These are phyloP conservation scores for Urocitellus parryii DNA, from an alignment of 2,113 vertebrate genomes.

Conservation along the genomic window DNA sequence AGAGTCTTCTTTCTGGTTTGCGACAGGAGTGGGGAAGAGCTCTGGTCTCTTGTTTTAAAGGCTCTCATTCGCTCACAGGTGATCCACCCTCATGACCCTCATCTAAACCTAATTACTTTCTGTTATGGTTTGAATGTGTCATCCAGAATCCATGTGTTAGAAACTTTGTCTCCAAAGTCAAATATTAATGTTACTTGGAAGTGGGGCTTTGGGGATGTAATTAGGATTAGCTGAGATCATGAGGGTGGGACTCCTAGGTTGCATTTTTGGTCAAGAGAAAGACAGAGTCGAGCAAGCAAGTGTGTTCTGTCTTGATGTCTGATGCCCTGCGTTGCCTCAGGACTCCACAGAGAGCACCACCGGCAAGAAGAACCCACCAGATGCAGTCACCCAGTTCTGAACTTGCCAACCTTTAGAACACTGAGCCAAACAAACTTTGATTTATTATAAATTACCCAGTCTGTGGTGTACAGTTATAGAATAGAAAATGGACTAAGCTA, in stretches of 20 bases:
- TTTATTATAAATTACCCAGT: neutral
- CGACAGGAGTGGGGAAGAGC: accelerated
- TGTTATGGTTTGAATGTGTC: neutral
- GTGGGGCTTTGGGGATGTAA: neutral
- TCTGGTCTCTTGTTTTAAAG: neutral
- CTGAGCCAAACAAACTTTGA: neutral
- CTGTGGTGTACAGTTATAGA: neutral
- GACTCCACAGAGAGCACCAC: neutral
- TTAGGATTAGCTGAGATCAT: neutral
- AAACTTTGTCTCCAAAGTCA: neutral
- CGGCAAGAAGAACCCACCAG: neutral
- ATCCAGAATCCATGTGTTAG: neutral
- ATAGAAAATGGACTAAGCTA: neutral
- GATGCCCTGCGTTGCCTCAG: neutral
- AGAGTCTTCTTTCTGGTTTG: neutral
- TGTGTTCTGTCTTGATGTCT: neutral
- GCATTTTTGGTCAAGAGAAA: neutral
- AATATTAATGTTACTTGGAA: neutral
- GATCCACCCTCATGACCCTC: neutral
- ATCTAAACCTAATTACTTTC: neutral
- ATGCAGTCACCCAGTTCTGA: neutral
- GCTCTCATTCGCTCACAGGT: neutral
- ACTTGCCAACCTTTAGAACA: neutral
- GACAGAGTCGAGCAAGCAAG: neutral
- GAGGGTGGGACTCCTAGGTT: neutral